phyloP scores from a whole-genome alignment of 92 coral and sea anemone genomes.

The Phenganax subtilis region DNA sequence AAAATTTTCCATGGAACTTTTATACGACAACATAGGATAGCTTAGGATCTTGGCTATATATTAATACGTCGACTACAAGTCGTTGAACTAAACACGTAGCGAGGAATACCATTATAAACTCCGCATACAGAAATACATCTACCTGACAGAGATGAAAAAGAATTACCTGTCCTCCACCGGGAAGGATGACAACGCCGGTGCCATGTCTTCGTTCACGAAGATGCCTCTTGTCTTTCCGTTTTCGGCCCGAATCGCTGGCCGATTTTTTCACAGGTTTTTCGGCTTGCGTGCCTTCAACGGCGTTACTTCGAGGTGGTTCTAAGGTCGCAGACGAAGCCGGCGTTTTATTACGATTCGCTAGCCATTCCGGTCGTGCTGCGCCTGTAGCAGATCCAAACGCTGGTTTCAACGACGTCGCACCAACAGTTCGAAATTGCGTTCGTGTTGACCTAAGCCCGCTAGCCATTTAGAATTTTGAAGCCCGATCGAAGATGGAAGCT shows the following conservation, averaged over 20 bases:
- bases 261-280: constrained; percentile 36
- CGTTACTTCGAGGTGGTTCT: constrained; percentile 23
- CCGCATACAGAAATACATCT: not conserved
- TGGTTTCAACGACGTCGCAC: constrained; percentile 17
- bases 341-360: not conserved
- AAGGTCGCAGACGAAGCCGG: not conserved
- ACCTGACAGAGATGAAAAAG: not conserved
- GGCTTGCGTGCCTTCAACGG: constrained; percentile 4
- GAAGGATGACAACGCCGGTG: constrained; percentile 33
- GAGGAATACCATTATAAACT: no score
- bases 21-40: not conserved
- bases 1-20: not conserved
- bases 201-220: constrained; percentile 35
- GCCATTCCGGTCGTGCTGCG: constrained; percentile 19
- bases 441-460: constrained; percentile 11
- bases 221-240: constrained; percentile 28
- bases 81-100: no score
- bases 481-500: not conserved
- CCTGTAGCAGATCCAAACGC: constrained; percentile 3
- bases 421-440: constrained; percentile 14
- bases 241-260: constrained; percentile 24
- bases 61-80: no score
- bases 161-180: constrained; percentile 25
- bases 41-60: no score
- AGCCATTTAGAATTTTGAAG: constrained; percentile 1